phyloP scores from a whole-genome alignment of 2,888 invertebrate species.

The Ectemnius continuus region DNA sequence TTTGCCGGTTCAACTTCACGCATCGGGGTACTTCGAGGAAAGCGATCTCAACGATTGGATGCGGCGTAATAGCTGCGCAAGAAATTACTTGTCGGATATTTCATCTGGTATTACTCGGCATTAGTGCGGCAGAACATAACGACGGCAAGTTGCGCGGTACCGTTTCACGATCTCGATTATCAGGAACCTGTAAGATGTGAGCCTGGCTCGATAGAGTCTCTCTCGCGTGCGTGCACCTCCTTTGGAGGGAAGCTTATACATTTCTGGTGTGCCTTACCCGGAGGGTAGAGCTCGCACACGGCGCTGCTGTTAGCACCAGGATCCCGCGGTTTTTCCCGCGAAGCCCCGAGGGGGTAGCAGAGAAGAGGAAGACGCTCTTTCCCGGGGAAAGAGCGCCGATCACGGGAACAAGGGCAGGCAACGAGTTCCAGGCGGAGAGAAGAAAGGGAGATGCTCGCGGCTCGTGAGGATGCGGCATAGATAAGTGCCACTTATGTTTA shows the following conservation, averaged over 20 bases:
- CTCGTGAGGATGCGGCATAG: conserved; percentile 61
- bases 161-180: conserved; percentile 7
- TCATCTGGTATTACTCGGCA: not conserved
- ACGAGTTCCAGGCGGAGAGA: conserved; percentile 20
- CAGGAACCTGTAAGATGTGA: not conserved
- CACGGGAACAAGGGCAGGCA: conserved; percentile 46
- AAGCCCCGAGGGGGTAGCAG: conserved; percentile 30
- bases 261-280: not conserved
- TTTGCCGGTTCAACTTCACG: not conserved
- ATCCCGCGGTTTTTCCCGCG: conserved; percentile 33
- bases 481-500: conserved; percentile 70
- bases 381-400: conserved; percentile 20
- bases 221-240: not conserved
- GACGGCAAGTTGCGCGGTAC: not conserved
- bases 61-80: not conserved
- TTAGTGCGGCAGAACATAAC: not conserved
- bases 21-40: not conserved
- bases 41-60: not conserved
- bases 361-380: conserved; percentile 20
- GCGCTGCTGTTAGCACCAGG: no score
- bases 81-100: not conserved
- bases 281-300: not conserved
- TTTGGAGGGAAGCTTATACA: not conserved
- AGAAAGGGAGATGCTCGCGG: conserved; percentile 52
- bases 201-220: not conserved